These are phyloP conservation scores for Stictocephala bisonia DNA, from an alignment of 2,888 invertebrate species.

Conservation along the genomic window DNA sequence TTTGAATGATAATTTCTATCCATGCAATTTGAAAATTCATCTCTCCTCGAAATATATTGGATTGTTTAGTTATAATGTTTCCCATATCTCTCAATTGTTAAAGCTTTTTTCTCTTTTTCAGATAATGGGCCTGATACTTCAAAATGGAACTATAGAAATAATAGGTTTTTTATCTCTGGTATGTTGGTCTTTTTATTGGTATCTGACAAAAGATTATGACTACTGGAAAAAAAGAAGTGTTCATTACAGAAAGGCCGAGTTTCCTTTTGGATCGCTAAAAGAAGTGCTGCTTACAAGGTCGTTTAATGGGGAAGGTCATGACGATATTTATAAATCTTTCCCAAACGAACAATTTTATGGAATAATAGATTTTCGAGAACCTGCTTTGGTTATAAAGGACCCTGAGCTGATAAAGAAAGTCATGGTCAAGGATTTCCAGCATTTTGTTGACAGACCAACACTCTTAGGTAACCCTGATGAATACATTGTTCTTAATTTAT, in stretches of 20 bases:
- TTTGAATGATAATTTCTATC: too few relatives aligned
- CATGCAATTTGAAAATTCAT: too few relatives aligned
- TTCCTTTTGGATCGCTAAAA: conserved; percentile 24
- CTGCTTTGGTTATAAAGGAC: conserved; percentile 68
- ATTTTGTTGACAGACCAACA: conserved; percentile 68
- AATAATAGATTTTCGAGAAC: conserved; percentile 56
- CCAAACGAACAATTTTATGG: conserved; percentile 27
- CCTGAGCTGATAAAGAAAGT: conserved; percentile 71
- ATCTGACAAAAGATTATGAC: conserved; percentile 66
- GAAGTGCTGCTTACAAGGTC: conserved; percentile 61
- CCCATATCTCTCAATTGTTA: too few relatives aligned
- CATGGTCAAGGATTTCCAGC: conserved; percentile 70
- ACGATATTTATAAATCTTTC: conserved; percentile 19
- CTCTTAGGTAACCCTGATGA: conserved; percentile 62
- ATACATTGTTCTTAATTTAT: conserved; percentile 57
- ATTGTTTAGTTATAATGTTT: too few relatives aligned
- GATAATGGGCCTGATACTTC: too few relatives aligned
- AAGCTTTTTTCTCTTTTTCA: too few relatives aligned
- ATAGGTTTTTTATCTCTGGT: background rate
- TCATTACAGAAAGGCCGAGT: conserved; percentile 64
- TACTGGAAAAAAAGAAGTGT: conserved; percentile 67
- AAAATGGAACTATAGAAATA: too few relatives aligned
- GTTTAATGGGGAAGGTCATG: conserved; percentile 65
- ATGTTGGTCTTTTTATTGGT: conserved; percentile 51
- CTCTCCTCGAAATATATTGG: too few relatives aligned